phyloP scores from a whole-genome alignment of 2,113 vertebrate genomes.

The Hydrolagus affinis region DNA sequence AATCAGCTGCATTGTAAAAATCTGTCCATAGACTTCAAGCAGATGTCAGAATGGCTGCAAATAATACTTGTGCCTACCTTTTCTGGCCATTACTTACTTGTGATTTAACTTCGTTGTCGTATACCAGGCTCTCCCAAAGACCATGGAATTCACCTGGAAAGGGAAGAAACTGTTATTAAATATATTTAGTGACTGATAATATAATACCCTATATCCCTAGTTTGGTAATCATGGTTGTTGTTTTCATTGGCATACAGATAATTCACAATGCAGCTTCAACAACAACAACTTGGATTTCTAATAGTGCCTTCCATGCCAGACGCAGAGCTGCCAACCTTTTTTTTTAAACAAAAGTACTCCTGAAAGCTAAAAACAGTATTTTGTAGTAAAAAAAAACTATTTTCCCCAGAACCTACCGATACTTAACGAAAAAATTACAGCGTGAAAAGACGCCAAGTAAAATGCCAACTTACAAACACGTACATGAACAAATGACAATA shows the following conservation, averaged over 20 bases:
- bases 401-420: too few relatives aligned
- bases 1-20: not conserved
- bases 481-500: too few relatives aligned
- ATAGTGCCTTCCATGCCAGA: too few relatives aligned
- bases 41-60: not conserved
- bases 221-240: not conserved
- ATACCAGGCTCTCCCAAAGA: slow-evolving; percentile 92
- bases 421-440: too few relatives aligned
- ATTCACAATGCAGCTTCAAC: too few relatives aligned
- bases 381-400: too few relatives aligned
- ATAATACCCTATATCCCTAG: not conserved
- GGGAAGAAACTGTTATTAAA: not conserved
- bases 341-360: too few relatives aligned
- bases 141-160: slow-evolving; percentile 83
- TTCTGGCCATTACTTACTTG: slow-evolving; percentile 61
- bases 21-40: not conserved
- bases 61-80: not conserved
- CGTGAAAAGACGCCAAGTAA: too few relatives aligned
- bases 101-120: slow-evolving; percentile 78
- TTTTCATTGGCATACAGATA: not conserved
- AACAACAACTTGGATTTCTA: too few relatives aligned
- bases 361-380: too few relatives aligned
- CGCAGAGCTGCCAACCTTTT: too few relatives aligned
- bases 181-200: not conserved
- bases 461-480: too few relatives aligned